A percentile compares a stretch with the other conserved stretches of the same genome.
phyloP scores from a whole-genome alignment of 2,113 vertebrate genomes.

The Recurvirostra avosetta region DNA sequence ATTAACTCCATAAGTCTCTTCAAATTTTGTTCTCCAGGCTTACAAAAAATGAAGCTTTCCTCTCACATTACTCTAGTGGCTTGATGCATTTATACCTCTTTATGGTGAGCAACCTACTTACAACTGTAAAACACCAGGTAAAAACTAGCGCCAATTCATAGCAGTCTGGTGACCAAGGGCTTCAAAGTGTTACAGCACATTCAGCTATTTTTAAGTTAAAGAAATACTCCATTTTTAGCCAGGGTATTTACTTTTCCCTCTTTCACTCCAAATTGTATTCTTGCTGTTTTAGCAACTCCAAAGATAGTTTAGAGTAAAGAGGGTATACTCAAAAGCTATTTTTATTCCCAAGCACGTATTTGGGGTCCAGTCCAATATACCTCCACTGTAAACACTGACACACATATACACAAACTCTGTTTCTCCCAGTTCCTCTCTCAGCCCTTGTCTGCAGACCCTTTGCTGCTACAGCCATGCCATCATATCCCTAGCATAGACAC shows the following conservation, averaged over 20 bases:
- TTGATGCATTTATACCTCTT: neutral
- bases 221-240: neutral
- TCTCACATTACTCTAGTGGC: neutral
- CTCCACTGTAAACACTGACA: neutral
- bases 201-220: neutral
- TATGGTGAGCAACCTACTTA: neutral
- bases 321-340: neutral
- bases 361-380: neutral
- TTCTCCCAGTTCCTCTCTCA: neutral
- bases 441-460: neutral
- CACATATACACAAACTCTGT: neutral
- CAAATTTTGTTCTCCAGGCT: neutral
- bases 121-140: neutral
- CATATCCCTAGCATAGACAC: rapidly evolving
- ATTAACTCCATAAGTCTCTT: neutral
- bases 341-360: neutral
- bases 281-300: neutral
- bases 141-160: neutral
- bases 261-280: neutral
- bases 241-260: neutral
- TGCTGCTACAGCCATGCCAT: neutral
- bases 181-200: neutral
- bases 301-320: neutral
- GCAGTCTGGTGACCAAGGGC: neutral
- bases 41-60: neutral